These are phyloP conservation scores for Sisor rabdophorus DNA, from an alignment of 2,113 vertebrate genomes.

Conservation along the genomic window DNA sequence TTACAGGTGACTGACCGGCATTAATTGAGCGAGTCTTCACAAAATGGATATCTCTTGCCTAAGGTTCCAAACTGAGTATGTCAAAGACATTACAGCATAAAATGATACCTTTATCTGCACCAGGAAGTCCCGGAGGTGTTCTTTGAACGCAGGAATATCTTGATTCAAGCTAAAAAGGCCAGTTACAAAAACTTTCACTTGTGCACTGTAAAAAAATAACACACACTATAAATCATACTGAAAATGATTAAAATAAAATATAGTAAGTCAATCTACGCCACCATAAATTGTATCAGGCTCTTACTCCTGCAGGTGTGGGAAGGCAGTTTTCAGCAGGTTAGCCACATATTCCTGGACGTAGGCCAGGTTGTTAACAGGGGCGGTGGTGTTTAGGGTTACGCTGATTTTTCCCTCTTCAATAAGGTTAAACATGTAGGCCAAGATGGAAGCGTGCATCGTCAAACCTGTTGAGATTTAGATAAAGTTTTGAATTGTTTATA, in stretches of 20 bases:
- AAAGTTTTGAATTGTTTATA: too few species aligned
- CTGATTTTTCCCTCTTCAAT: slow-evolving; percentile 98
- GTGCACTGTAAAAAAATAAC: slow-evolving; percentile 74
- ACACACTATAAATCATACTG: too few species aligned
- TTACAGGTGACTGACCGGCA: too few species aligned
- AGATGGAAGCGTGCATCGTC: slow-evolving; percentile 98
- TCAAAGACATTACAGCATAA: background rate
- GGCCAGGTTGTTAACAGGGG: slow-evolving; percentile 86
- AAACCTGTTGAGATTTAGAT: slow-evolving; percentile 72
- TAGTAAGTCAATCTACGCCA: too few species aligned
- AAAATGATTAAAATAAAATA: too few species aligned
- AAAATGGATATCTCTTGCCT: background rate
- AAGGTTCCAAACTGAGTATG: background rate
- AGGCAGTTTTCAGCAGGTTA: slow-evolving; percentile 96
- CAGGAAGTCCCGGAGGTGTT: slow-evolving; percentile 95
- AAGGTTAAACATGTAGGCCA: slow-evolving; percentile 99
- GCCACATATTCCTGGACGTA: slow-evolving; percentile 98
- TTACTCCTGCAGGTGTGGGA: slow-evolving; percentile 98
- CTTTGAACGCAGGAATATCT: slow-evolving; percentile 98
- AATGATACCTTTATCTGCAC: slow-evolving; percentile 92
- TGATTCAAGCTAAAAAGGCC: slow-evolving; percentile 99
- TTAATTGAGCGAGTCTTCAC: too few species aligned
- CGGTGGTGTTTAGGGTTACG: slow-evolving; percentile 79
- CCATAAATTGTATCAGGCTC: slow-evolving; percentile 41
- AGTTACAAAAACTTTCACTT: slow-evolving; percentile 98